Conservation (phyloP, 2,797 vertebrate genomes). For the Macropodus opercularis region DNA sequence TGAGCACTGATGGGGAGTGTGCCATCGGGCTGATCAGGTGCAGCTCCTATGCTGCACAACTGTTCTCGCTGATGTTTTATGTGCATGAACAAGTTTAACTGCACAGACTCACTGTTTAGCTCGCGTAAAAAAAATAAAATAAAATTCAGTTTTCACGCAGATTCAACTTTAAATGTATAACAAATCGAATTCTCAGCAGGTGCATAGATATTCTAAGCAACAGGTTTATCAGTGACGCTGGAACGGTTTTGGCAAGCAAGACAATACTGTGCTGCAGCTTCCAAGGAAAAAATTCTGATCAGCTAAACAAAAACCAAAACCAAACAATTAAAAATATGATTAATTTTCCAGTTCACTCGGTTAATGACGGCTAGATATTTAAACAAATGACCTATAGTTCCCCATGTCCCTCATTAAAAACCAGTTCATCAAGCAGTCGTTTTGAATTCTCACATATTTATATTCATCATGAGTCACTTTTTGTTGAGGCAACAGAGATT, state of each 20-base stretch:
- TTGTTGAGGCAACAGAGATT: background rate
- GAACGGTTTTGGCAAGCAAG: background rate
- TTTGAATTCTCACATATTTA: slow-evolving; percentile 1
- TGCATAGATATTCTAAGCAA: background rate
- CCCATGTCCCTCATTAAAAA: background rate
- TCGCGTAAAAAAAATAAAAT: background rate
- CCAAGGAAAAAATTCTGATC: background rate
- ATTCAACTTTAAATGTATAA: background rate
- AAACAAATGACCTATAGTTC: background rate
- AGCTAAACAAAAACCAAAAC: background rate
- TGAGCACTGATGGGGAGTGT: slow-evolving; percentile 16
- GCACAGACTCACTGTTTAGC: background rate
- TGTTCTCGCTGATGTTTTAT: slow-evolving; percentile 4
- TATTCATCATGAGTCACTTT: background rate
- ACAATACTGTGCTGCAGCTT: background rate
- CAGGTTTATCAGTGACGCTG: background rate
- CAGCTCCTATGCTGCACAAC: slow-evolving; percentile 18
- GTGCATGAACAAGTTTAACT: slow-evolving; percentile 1
- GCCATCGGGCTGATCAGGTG: slow-evolving; percentile 45
- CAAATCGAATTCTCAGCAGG: background rate
- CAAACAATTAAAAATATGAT: background rate
- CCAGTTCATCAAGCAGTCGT: background rate
- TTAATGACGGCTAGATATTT: background rate
- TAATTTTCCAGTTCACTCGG: background rate
- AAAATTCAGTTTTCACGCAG: background rate